Base-by-base conservation (phyloP, 2,888 invertebrate genomes). In the Dasysyrphus albostriatus region DNA sequence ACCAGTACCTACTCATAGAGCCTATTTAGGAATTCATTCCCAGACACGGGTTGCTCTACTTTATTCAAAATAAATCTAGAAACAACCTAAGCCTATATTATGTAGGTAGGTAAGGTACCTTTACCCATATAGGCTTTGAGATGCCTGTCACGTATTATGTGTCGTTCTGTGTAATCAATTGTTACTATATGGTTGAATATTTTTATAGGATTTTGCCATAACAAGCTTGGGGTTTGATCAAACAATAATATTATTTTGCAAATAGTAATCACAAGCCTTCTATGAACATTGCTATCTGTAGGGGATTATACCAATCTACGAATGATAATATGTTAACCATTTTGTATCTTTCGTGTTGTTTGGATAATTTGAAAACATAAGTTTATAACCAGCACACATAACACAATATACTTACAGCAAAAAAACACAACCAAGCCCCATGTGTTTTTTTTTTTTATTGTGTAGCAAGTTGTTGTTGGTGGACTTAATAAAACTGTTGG, bases 11-110 rank as follows among this genome's bases (percentile, higher is more conserved):
- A 63, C 29, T 34, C 34, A 14, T 19, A 37, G 69, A 65, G 37
- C 42, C 80, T 80, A 76, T 84, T 84, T 75, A 72, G 44, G 47
- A 84, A 84, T 84, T 84, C 83, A 70, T 80, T 65, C 34, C 75
- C 65, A 80, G 63, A 65, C 83, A 58, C 44, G 59, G 80, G 70
- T 84, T 65, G 83, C 80, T 84, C 83, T 58, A 80, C 63, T 84
- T 63, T 59, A 34, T 56, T 34, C 16, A 7, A 5, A 58, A 34
- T 49, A 19, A 49, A 69, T 54, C 69, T 54, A 51, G 39, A 69
- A 47, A 24, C 24, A 54, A 69, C n/a, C 39, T 54, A 49, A 65
- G 51, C 69, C 39, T 39, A 69, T 51, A 37, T 39, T 24, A 24
- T 24, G 24, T 24, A 24, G 24, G 24, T 24, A 24, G 24, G 24